Percentiles rank a stretch among this genome's conserved stretches.
These are phyloP conservation scores for Leptodactylus fuscus DNA, from an alignment of 2,113 vertebrate species.

Conservation along the genomic window DNA sequence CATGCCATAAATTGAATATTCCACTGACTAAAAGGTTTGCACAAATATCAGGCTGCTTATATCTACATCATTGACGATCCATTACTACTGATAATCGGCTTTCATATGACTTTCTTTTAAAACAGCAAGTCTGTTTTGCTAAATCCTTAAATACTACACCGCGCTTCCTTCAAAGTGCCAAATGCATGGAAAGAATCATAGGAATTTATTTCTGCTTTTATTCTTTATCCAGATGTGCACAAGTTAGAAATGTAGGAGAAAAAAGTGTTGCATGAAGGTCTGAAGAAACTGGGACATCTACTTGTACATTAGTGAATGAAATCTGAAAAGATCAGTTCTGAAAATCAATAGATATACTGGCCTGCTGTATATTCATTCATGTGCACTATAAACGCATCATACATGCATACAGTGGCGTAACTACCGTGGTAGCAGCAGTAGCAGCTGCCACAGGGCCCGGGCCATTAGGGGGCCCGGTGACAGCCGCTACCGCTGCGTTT, in stretches of 20 bases:
- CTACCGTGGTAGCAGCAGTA: too few relatives aligned
- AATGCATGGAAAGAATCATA: slow-evolving; percentile 26
- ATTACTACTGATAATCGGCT: neutral
- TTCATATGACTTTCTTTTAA: neutral
- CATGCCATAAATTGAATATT: neutral
- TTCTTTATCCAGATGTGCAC: slow-evolving; percentile 28
- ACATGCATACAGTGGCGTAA: too few relatives aligned
- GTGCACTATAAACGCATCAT: too few relatives aligned
- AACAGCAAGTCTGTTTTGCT: neutral
- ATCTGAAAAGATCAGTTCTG: neutral
- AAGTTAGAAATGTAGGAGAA: neutral
- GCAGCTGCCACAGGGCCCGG: too few relatives aligned
- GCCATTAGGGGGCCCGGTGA: too few relatives aligned
- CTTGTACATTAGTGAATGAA: neutral
- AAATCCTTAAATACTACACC: slow-evolving; percentile 11
- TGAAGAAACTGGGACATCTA: neutral
- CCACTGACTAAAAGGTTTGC: neutral
- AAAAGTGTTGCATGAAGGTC: neutral
- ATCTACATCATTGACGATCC: neutral
- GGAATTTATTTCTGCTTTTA: slow-evolving; percentile 9
- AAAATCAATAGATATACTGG: neutral
- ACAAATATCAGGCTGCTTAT: neutral
- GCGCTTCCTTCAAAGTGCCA: neutral
- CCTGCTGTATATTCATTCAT: neutral
- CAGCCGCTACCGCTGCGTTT: too few relatives aligned